Evolutionary conservation across 2,888 invertebrate genomes (phyloP).

Genomic region (Folsomia candida): DNA sequence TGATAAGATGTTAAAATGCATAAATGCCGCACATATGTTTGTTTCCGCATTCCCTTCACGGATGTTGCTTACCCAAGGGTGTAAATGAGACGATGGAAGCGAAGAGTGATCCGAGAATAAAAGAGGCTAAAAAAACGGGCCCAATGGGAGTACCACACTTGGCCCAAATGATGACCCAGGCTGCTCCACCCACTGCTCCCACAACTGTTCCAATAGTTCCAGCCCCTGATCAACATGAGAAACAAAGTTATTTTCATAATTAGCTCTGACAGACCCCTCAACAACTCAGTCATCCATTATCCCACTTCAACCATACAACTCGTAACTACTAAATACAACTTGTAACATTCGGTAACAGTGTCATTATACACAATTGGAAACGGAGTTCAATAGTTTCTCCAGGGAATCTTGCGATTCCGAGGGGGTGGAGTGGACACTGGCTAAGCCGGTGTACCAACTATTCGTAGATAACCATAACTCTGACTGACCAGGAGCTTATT

Average conservation of each 20-base stretch:
- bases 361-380: neutral
- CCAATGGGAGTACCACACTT: conserved; percentile 63
- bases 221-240: conserved; percentile 56
- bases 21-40: too few species aligned
- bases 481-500: neutral
- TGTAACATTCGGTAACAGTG: neutral
- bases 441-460: too few species aligned
- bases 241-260: conserved; percentile 34
- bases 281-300: conserved; percentile 36
- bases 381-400: neutral
- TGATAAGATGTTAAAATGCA: too few species aligned
- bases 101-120: conserved; percentile 64
- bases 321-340: too few species aligned
- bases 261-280: conserved; percentile 44
- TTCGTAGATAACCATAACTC: too few species aligned
- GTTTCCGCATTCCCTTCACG: too few species aligned
- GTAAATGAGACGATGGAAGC: conserved; percentile 62
- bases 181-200: conserved; percentile 62
- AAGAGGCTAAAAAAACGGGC: conserved; percentile 60
- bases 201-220: conserved; percentile 58
- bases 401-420: neutral
- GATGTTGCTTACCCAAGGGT: conserved; percentile 62
- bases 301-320: neutral
- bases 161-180: conserved; percentile 66
- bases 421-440: too few species aligned